Conservation (phyloP, 1,140 invertebrate species). For the Drosophila sp. region DNA sequence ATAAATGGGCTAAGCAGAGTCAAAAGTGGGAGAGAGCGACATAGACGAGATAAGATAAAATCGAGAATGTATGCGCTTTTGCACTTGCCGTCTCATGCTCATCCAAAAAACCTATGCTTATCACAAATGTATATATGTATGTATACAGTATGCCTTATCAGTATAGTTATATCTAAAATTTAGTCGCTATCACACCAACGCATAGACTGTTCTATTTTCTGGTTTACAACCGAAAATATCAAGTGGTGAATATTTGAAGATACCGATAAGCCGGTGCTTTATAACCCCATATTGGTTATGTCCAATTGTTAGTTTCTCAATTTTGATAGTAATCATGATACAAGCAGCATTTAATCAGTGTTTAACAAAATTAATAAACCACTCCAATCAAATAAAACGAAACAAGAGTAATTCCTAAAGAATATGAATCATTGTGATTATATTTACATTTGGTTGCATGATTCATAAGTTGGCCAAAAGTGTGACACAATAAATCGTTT, state of each 20-base stretch:
- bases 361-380: not conserved
- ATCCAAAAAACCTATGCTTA: not conserved
- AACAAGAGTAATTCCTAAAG: not conserved
- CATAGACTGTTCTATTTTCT: conserved; percentile 12
- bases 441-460: not conserved
- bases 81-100: not conserved
- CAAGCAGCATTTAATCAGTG: conserved; percentile 8
- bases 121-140: not conserved
- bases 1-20: conserved; percentile 2
- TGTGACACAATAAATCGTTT: conserved; percentile 1
- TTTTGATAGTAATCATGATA: not conserved
- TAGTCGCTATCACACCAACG: conserved; percentile 2
- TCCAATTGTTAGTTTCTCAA: not conserved
- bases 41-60: conserved; percentile 1
- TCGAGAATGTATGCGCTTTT: conserved; percentile 1
- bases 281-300: not conserved
- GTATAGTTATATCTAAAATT: conserved; percentile 12
- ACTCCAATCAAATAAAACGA: not conserved
- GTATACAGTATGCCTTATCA: not conserved
- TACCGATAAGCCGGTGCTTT: conserved; percentile 2
- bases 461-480: not conserved
- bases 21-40: not conserved
- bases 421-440: conserved; percentile 9
- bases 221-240: conserved; percentile 11
- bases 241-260: not conserved